Evolutionary conservation across 2,797 vertebrate species (phyloP).

Genomic region (Lacerta bilineata): DNA sequence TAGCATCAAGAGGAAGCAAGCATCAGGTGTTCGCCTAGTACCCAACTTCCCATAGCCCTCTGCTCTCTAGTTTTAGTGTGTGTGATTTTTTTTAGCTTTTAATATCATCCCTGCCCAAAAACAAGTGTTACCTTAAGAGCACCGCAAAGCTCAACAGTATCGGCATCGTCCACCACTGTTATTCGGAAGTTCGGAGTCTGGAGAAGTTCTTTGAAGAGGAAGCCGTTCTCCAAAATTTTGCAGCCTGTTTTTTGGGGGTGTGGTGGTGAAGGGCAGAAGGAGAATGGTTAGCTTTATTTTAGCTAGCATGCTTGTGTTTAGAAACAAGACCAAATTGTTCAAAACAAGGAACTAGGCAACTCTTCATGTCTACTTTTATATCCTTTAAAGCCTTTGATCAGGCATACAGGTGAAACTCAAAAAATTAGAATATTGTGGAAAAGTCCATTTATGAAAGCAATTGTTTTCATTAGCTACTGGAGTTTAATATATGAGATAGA

Average conservation of each 20-base stretch:
- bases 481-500: too few relatives aligned
- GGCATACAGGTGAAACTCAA: too few relatives aligned
- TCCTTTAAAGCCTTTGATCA: neutral
- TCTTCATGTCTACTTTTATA: neutral
- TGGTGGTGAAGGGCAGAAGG: constrained; percentile 17
- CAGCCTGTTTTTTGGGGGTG: constrained; percentile 79
- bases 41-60: neutral
- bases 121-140: constrained; percentile 88
- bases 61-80: constrained; percentile 2
- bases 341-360: neutral
- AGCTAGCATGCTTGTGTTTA: neutral
- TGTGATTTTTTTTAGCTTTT: neutral
- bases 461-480: too few relatives aligned
- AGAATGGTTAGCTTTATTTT: neutral
- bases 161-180: constrained; percentile 91
- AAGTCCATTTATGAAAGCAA: too few relatives aligned
- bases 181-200: constrained; percentile 94
- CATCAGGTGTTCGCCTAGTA: neutral
- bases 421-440: too few relatives aligned
- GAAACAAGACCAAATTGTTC: neutral
- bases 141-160: constrained; percentile 93
- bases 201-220: constrained; percentile 93
- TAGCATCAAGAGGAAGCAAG: constrained; percentile 11
- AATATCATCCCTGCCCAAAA: neutral
- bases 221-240: constrained; percentile 87